Evolutionary conservation across 1,140 invertebrate species (phyloP).

Genomic region (Lordiphosa stackelbergi): DNA sequence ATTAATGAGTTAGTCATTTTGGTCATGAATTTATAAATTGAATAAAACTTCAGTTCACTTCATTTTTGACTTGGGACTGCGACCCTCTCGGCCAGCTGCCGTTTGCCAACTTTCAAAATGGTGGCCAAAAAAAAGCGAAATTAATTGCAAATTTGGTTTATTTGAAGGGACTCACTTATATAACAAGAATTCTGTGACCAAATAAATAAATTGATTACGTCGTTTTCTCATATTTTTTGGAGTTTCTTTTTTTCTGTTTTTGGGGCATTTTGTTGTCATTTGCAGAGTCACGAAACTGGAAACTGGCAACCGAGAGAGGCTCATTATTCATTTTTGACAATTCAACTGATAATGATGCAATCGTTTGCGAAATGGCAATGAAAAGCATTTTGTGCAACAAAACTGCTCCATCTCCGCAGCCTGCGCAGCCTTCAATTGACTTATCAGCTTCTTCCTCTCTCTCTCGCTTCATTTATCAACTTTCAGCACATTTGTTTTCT

Average conservation of each 20-base stretch:
- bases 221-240: background rate
- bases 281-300: conserved; percentile 5
- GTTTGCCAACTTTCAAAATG: conserved; percentile 45
- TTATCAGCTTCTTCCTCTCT: conserved; percentile 8
- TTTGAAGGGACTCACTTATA: background rate
- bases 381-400: conserved; percentile 55
- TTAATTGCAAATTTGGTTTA: conserved; percentile 46
- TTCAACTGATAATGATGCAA: conserved; percentile 74
- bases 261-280: conserved; percentile 6
- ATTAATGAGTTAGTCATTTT: conserved; percentile 75
- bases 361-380: conserved; percentile 65
- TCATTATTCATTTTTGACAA: conserved; percentile 77
- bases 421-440: conserved; percentile 19
- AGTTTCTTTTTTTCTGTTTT: background rate
- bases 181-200: conserved; percentile 4
- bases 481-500: conserved; percentile 31
- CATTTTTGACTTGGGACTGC: conserved; percentile 10
- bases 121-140: conserved; percentile 45
- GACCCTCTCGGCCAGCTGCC: conserved; percentile 63
- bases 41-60: conserved; percentile 62
- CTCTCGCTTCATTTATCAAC: conserved; percentile 21
- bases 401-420: conserved; percentile 12
- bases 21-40: conserved; percentile 74
- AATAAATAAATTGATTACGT: conserved; percentile 13
- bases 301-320: conserved; percentile 7